These are phyloP conservation scores for Falco berigora DNA, from an alignment of 2,797 vertebrate genomes.

Conservation along the genomic window DNA sequence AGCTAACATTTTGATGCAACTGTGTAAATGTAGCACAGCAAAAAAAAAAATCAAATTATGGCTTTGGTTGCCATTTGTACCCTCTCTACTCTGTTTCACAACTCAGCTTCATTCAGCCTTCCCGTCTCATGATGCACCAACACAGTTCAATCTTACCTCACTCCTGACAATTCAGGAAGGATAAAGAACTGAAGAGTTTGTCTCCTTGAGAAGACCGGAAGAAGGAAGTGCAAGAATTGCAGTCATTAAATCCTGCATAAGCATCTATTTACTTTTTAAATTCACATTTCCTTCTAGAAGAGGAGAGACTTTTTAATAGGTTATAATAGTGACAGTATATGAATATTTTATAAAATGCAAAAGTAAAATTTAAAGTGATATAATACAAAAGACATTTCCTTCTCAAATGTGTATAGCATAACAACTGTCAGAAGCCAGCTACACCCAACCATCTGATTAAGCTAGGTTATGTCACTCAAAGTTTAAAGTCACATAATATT, in stretches of 20 bases:
- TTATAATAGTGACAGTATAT: background rate
- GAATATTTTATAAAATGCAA: background rate
- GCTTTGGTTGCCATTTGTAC: background rate
- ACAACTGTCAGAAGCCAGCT: background rate
- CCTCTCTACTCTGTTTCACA: background rate
- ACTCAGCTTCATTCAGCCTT: background rate
- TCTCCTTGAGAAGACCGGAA: background rate
- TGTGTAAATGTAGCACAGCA: background rate
- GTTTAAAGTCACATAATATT: background rate
- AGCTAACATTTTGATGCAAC: background rate
- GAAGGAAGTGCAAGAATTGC: background rate
- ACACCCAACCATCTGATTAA: background rate
- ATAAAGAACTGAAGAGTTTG: background rate
- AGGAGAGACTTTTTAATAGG: background rate
- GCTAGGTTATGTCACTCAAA: background rate
- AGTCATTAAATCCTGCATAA: background rate
- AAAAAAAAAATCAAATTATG: background rate
- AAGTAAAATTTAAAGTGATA: background rate
- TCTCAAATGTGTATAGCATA: background rate
- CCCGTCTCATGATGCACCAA: background rate
- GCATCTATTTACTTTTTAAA: background rate
- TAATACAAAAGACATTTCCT: background rate
- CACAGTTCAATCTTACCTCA: background rate
- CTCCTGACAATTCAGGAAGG: background rate
- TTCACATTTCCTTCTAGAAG: background rate